These are phyloP conservation scores for Eremobia ochroleuca DNA, from an alignment of 2,888 invertebrate genomes.

Conservation along the genomic window DNA sequence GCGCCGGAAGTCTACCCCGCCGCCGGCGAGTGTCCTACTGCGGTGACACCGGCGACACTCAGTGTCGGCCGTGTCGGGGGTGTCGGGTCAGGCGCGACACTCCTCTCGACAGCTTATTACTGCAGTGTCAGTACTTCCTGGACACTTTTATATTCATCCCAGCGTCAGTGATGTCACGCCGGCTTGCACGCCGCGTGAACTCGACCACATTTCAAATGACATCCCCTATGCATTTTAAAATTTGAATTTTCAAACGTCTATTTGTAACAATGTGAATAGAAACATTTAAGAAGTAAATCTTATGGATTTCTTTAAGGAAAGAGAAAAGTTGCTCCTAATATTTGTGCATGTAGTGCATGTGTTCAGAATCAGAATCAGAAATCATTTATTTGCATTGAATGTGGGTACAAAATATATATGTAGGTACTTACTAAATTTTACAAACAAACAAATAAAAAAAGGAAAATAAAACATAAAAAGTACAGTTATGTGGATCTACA, in stretches of 20 bases:
- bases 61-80: not conserved
- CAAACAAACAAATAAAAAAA: too few species aligned
- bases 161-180: conserved; percentile 14
- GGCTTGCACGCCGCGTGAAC: not conserved
- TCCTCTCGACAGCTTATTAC: conserved; percentile 52
- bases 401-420: too few species aligned
- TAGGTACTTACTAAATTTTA: too few species aligned
- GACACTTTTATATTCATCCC: conserved; percentile 11
- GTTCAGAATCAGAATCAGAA: too few species aligned
- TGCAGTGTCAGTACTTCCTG: conserved; percentile 21
- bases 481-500: too few species aligned
- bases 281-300: not conserved
- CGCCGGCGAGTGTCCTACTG: conserved; percentile 1
- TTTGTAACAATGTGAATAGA: not conserved
- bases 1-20: conserved; percentile 23
- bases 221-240: not conserved
- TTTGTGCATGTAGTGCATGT: too few species aligned
- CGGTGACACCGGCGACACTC: conserved; percentile 17
- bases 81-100: not conserved
- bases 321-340: not conserved
- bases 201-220: not conserved
- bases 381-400: too few species aligned
- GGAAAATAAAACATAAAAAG: too few species aligned
- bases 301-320: too few species aligned
- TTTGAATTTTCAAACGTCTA: not conserved